Base-by-base conservation (phyloP, 2,888 invertebrate genomes). In the Watsonalla binaria region DNA sequence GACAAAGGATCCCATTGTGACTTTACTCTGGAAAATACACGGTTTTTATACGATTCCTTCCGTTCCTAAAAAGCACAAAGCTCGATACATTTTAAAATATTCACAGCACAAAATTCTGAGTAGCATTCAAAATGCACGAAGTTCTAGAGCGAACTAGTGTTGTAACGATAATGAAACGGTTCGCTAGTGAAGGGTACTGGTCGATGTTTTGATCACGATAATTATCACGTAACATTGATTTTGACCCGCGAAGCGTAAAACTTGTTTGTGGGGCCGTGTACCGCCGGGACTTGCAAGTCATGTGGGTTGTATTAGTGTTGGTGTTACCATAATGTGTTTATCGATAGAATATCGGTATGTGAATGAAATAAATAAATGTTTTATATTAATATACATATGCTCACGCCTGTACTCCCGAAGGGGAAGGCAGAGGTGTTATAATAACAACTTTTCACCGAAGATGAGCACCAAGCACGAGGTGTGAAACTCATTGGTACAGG, bases 211-310 rank as follows among this genome's bases (percentile, higher is more conserved):
- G 9, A 52, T 47, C 47, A 39, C 51, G 37, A 14, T 54, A 39
- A 54, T 57, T 47, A 55, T 45, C 51, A 49, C 11, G 14, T 52
- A 24, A 24, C 54, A 58, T 62, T 60, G 62, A 60, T 57, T 54
- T 53, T 58, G 57, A 52, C n/a, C 49, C 33, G 24, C 53, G 52
- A 54, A 46, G 57, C 62, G 48, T 56, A 52, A 55, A 56, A 51
- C 45, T 49, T 49, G 49, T 37, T 49, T 49, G 49, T 49, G 39
- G 49, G 14, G 14, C 35, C 52, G 47, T 49, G 50, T 34, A 13
- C 45, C 46, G 34, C 42, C 13, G 53, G 45, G 14, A 50, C 51
- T 51, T 47, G 51, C 55, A 51, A 59, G 55, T 57, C 54, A 59
- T 54, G 56, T 53, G 47, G 35, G 24, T 42, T 8, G 9, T 11